Evolutionary conservation across 1,140 invertebrate species (phyloP).

Genomic region (Zaprionus davidi): DNA sequence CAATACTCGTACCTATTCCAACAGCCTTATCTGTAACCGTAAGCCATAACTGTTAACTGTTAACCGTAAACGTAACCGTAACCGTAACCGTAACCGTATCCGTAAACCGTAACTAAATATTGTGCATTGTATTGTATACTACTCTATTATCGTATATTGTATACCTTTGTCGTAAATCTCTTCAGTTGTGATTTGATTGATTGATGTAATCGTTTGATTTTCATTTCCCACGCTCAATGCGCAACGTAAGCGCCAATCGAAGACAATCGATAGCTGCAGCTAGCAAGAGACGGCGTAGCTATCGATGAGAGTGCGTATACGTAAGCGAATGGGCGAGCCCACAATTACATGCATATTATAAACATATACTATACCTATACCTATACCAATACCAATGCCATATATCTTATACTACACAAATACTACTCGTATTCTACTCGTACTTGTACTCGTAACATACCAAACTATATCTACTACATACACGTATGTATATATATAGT

Average conservation of each 20-base stretch:
- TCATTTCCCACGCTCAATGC: slow-evolving; percentile 19
- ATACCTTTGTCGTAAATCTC: not conserved
- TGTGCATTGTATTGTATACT: slow-evolving; percentile 35
- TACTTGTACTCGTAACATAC: slow-evolving; percentile 49
- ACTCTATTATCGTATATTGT: slow-evolving; percentile 12
- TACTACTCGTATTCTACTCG: slow-evolving; percentile 13
- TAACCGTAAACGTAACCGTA: slow-evolving; percentile 6
- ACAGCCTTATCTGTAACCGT: slow-evolving; percentile 27
- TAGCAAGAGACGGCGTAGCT: slow-evolving; percentile 31
- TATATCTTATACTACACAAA: slow-evolving; percentile 1
- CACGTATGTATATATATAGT: slow-evolving; percentile 51
- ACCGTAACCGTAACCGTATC: slow-evolving; percentile 22
- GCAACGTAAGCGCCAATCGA: slow-evolving; percentile 33
- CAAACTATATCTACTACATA: slow-evolving; percentile 49
- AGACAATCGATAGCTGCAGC: slow-evolving; percentile 32
- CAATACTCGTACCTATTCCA: slow-evolving; percentile 34
- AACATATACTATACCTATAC: slow-evolving; percentile 28
- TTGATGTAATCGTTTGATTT: slow-evolving; percentile 31
- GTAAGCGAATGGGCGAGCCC: slow-evolving; percentile 18
- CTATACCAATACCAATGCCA: slow-evolving; percentile 1
- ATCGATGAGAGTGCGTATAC: slow-evolving; percentile 38
- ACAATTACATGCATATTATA: slow-evolving; percentile 51
- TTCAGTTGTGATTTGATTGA: slow-evolving; percentile 26
- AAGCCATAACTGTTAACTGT: slow-evolving; percentile 23
- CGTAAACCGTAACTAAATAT: slow-evolving; percentile 38